Evolutionary conservation across 2,888 invertebrate species (phyloP).

Genomic region (Alcis repandata): DNA sequence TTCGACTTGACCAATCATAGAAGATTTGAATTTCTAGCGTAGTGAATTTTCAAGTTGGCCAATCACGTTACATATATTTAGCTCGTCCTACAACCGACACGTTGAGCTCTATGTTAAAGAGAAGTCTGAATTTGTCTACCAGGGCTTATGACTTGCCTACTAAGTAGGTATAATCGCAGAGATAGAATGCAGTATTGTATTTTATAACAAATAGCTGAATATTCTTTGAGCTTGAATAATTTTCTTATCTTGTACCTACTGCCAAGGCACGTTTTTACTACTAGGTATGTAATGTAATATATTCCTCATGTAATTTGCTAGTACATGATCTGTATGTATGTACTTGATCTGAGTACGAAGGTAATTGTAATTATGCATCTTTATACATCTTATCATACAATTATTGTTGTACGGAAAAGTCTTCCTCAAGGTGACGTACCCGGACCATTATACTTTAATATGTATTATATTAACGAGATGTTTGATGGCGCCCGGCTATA

Average conservation of each 20-base stretch:
- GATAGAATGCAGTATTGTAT: too few species aligned
- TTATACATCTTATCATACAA: neutral
- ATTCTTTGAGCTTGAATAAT: neutral
- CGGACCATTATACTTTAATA: neutral
- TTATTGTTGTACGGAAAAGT: neutral
- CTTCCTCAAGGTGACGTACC: conserved; percentile 12
- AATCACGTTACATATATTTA: too few species aligned
- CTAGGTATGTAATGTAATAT: neutral
- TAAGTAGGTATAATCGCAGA: too few species aligned
- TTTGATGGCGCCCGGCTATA: neutral
- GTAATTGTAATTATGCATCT: neutral
- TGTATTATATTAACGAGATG: neutral
- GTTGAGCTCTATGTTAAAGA: too few species aligned
- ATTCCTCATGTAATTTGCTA: neutral
- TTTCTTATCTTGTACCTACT: neutral
- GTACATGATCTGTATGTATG: neutral
- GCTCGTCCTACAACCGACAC: too few species aligned
- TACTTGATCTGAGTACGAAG: neutral
- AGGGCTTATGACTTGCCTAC: too few species aligned
- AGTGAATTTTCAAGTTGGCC: too few species aligned
- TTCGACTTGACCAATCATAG: too few species aligned
- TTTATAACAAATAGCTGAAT: neutral
- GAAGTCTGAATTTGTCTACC: too few species aligned
- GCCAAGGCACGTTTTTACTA: neutral
- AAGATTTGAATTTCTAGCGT: too few species aligned